Evolutionary conservation across 2,888 invertebrate species (phyloP), one percentile per base, ranked within the genome.

Genomic region (Acleris laterana): DNA sequence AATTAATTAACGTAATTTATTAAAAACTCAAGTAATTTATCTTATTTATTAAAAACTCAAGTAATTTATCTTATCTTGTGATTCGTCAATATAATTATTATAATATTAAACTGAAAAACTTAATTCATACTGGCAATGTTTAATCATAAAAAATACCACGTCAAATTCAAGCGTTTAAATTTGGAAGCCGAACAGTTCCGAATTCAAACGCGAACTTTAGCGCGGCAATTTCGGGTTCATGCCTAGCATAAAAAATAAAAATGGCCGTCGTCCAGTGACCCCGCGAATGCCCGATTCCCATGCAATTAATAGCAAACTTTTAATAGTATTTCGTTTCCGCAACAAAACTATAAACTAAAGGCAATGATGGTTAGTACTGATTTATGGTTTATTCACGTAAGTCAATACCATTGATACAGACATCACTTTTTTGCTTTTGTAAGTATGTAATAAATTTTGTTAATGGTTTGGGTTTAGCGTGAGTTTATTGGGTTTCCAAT

Each of bases 241-340:
- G 53, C 53, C 61, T 49, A 44, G 50, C 55, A 66, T 62, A 46
- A 62, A 61, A 56, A 46, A 66, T 62, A 46, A 62, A 61, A 56
- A 46, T 69, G 69, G 71, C 73, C 60, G 7, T 59, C 67, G 71
- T 69, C 69, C 52, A 13, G 52, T 38, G 42, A 57, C 61, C 64
- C 71, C 70, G 71, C 68, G 66, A 73, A 71, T 65, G 62, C 69
- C 71, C 68, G 69, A 73, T 72, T 75, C 72, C 60, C 68, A 69
- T 58, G 67, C 69, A 73, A 71, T 74, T 73, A 73, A 72, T 71
- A 68, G 70, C 66, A 60, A 70, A 38, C 61, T 63, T 69, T 71
- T 73, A 73, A 73, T 48, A 7, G 51, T 69, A 65, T 66, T 63
- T 60, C 67, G 66, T 70, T 71, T 71, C 70, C 71, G 70, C 57